Conservation (phyloP, 2,797 vertebrate species). For the Chaetophractus vellerosus region DNA sequence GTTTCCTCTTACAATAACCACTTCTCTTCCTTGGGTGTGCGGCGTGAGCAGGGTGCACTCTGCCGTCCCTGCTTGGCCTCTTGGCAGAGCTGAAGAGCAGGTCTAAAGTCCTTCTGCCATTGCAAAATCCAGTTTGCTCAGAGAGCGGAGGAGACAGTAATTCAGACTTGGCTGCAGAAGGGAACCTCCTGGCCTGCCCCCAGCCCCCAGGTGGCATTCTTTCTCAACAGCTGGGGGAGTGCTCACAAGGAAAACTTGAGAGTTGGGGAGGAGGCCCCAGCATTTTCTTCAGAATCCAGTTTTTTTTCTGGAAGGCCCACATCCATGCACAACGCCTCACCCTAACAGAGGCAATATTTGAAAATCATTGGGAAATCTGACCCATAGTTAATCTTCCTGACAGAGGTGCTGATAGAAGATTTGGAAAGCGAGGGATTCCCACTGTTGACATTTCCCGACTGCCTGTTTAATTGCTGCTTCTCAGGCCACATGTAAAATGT, state of each 20-base stretch:
- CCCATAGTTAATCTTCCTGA: not conserved
- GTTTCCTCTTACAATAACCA: not conserved
- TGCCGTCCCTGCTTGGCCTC: not conserved
- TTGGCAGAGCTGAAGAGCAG: not conserved
- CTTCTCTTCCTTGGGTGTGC: not conserved
- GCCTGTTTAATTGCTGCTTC: not conserved
- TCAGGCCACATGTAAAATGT: conserved; percentile 50
- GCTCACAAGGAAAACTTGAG: not conserved
- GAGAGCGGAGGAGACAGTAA: not conserved
- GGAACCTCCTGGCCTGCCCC: not conserved
- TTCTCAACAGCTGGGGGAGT: not conserved
- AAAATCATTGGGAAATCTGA: not conserved
- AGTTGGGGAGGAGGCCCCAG: not conserved
- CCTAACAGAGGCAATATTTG: not conserved
- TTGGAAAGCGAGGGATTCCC: not conserved
- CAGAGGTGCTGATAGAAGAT: not conserved
- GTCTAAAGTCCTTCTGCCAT: not conserved
- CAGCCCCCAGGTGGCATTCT: too few relatives aligned
- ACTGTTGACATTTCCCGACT: not conserved
- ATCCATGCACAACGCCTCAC: not conserved
- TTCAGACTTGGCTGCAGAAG: not conserved
- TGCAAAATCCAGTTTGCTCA: not conserved
- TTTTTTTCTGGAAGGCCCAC: not conserved
- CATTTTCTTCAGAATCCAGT: not conserved
- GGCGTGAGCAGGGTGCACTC: not conserved